These are phyloP conservation scores for Drosophila sucinea DNA, from an alignment of 1,140 invertebrate species.

Conservation along the genomic window DNA sequence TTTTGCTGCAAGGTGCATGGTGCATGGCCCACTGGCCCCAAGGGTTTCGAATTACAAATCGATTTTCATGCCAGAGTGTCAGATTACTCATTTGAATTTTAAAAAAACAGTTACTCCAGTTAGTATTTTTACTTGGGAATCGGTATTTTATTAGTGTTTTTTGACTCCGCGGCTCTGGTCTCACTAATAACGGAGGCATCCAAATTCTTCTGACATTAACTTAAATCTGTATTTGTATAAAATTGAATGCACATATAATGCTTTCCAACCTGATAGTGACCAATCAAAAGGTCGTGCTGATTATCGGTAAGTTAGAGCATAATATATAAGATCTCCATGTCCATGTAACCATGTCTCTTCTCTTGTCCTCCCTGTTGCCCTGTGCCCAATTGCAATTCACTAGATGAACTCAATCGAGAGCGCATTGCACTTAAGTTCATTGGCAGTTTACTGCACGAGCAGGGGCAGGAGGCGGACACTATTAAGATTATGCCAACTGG, in stretches of 20 bases:
- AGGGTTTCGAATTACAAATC: constrained; percentile 10
- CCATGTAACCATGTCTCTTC: not conserved
- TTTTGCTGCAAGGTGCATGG: constrained; percentile 12
- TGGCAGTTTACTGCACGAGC: constrained; percentile 63
- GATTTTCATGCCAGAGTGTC: constrained; percentile 8
- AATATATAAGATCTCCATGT: not conserved
- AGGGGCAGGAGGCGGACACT: constrained; percentile 57
- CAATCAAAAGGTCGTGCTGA: constrained; percentile 68
- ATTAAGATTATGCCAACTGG: constrained; percentile 60
- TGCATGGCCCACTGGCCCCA: not conserved
- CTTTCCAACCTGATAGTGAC: constrained; percentile 75
- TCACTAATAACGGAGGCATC: not conserved
- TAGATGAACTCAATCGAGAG: constrained; percentile 77
- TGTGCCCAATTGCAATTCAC: not conserved
- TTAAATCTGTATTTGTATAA: not conserved
- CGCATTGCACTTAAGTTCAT: constrained; percentile 72
- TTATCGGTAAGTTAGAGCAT: constrained; percentile 63
- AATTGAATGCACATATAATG: constrained; percentile 68
- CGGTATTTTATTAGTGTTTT: not conserved
- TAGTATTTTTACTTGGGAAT: not conserved
- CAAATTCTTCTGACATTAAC: not conserved
- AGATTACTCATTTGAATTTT: constrained; percentile 59
- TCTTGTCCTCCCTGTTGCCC: not conserved
- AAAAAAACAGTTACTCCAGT: no score
- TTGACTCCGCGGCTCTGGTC: not conserved